phyloP scores from a whole-genome alignment of 2,888 invertebrate species.

The Biston stratarius region DNA sequence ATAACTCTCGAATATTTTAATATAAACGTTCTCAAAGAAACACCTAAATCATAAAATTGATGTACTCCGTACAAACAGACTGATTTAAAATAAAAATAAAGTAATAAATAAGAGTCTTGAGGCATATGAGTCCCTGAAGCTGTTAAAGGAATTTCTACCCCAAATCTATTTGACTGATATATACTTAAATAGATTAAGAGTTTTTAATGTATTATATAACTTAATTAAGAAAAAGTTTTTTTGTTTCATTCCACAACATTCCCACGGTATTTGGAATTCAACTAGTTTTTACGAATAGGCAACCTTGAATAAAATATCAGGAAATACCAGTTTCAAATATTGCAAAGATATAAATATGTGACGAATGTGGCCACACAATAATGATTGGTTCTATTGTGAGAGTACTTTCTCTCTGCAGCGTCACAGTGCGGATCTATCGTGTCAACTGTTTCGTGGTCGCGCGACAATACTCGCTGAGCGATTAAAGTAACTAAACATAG shows the following conservation, averaged over 20 bases:
- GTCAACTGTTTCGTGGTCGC: constrained; percentile 1
- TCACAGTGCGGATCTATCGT: constrained; percentile 36
- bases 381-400: constrained; percentile 23
- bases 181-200: constrained; percentile 27
- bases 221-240: constrained; percentile 19
- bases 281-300: background rate
- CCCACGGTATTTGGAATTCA: background rate
- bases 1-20: no score
- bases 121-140: background rate
- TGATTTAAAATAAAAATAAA: no score
- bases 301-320: background rate
- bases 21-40: no score
- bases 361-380: constrained; percentile 1
- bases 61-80: no score
- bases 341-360: background rate
- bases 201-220: constrained; percentile 36
- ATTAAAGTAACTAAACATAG: constrained; percentile 35
- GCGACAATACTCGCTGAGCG: constrained; percentile 27
- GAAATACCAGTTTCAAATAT: background rate
- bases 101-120: no score
- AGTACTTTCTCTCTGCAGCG: constrained; percentile 38
- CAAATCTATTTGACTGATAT: constrained; percentile 29
- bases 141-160: constrained; percentile 7
- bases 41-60: no score
- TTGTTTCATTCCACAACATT: constrained; percentile 13